These are phyloP conservation scores for Xerus rutilus DNA, from an alignment of 2,797 vertebrate species.

Conservation along the genomic window DNA sequence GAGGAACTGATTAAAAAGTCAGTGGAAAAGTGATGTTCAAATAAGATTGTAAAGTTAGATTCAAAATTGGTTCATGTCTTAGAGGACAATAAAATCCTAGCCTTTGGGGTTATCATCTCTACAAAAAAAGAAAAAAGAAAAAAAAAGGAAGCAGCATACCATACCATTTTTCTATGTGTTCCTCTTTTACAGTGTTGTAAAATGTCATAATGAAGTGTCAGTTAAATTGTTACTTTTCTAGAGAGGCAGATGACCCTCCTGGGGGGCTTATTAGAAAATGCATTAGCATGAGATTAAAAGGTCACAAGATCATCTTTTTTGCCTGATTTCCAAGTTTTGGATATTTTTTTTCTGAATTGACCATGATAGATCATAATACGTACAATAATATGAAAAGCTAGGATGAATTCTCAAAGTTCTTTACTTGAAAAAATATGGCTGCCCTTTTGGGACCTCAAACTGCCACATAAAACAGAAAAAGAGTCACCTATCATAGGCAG, in stretches of 20 bases:
- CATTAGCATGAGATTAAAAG: slow-evolving; percentile 36
- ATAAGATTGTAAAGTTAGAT: slow-evolving; percentile 49
- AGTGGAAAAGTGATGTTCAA: slow-evolving; percentile 31
- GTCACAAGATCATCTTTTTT: slow-evolving; percentile 29
- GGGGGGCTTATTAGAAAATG: neutral
- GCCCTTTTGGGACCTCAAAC: slow-evolving; percentile 6
- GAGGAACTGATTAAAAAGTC: slow-evolving; percentile 50
- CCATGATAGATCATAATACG: neutral
- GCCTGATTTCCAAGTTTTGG: slow-evolving; percentile 25
- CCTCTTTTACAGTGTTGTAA: slow-evolving; percentile 33
- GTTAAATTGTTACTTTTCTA: slow-evolving; percentile 49
- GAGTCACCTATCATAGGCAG: neutral
- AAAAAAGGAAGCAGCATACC: neutral
- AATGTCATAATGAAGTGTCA: slow-evolving; percentile 59
- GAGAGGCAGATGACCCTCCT: slow-evolving; percentile 27
- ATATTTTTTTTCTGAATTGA: slow-evolving; percentile 33
- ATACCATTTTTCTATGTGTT: neutral
- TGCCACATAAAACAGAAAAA: slow-evolving; percentile 28
- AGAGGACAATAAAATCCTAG: slow-evolving; percentile 49
- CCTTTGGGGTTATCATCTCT: slow-evolving; percentile 37
- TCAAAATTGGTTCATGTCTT: slow-evolving; percentile 50
- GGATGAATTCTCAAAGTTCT: slow-evolving; percentile 36
- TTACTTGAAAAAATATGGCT: slow-evolving; percentile 27
- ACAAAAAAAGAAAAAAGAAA: neutral
- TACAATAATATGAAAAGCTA: neutral